Base-by-base conservation (phyloP, 2,113 vertebrate genomes). In the Atractosteus spatula region DNA sequence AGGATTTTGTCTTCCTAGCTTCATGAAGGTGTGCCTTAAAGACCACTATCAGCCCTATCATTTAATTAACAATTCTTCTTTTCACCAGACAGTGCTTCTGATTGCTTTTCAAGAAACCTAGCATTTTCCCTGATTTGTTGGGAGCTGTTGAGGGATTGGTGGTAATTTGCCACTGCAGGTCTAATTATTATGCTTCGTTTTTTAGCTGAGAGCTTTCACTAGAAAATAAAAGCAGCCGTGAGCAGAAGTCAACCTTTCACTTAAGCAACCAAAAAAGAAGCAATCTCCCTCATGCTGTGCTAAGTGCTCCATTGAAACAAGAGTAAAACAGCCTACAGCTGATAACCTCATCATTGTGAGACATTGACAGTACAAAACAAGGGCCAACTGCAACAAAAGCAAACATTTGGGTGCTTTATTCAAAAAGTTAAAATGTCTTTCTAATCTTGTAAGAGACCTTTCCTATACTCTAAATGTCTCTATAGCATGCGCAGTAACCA, bases 231-330 rank as follows among this genome's bases (percentile, higher is more conserved):
- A 82, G 82, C 78, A 81, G 89, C 91, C 87, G 64, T 82, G 76
- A 88, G 91, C 89, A 83, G 73, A 79, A 89, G 87, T 85, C 90
- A 94, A 88, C 89, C 90, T 95, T 93, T 94, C 88, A 82, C 86
- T 85, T 87, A 75, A 80, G 85, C 85, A 87, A 89, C 83, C 88
- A 90, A 29, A 84, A 90, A 87, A 85, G 84, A 85, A 85, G 86
- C 81, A 79, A 73, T 92, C 83, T 91, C 80, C 84, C 87, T 89
- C 83, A 83, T 29, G 85, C 84, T 86, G 85, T 81, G 85, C 86
- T 93, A 92, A 94, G 86, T 91, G 93, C 89, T 93, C 84, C 82
- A 80, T 86, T 66, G 83, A 87, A 89, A 89, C 78, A 81, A 44
- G 81, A 82, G 78, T 90, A 90, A 94, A 93, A 88, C 74, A 74